Conservation (phyloP, 2,113 vertebrate species). For the Tragelaphus buxtoni region DNA sequence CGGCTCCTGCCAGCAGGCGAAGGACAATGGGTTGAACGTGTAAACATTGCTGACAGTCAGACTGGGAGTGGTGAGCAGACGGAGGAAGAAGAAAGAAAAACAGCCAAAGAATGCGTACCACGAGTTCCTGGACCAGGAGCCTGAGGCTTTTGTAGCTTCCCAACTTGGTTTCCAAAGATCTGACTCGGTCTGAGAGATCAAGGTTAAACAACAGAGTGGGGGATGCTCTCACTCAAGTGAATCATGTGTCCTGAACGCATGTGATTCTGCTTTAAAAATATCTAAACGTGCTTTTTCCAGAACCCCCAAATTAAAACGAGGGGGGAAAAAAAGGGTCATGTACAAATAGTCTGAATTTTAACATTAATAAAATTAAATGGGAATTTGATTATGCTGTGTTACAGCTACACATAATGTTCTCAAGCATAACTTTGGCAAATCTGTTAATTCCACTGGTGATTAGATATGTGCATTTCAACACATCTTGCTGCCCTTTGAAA, state of each 20-base stretch:
- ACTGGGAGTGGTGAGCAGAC: not conserved
- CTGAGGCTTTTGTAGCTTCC: not conserved
- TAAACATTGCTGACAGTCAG: not conserved
- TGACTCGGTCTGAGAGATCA: not conserved
- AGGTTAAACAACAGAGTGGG: not conserved
- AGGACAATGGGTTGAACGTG: not conserved
- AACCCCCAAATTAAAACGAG: conserved; percentile 40
- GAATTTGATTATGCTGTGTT: conserved; percentile 60
- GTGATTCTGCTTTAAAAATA: conserved; percentile 36
- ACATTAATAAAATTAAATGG: conserved; percentile 70
- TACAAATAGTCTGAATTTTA: conserved; percentile 44
- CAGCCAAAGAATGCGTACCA: not conserved
- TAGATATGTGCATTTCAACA: conserved; percentile 63
- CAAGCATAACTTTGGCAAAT: conserved; percentile 68
- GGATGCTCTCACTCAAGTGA: not conserved
- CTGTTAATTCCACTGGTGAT: conserved; percentile 69
- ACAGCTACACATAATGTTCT: conserved; percentile 60
- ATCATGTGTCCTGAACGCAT: not conserved
- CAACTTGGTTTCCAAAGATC: not conserved
- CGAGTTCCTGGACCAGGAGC: not conserved
- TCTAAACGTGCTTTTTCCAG: not conserved
- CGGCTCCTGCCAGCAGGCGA: not conserved
- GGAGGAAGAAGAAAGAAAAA: not conserved
- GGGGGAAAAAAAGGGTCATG: conserved; percentile 4
- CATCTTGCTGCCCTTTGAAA: conserved; percentile 71